Conservation (phyloP, 2,797 vertebrate genomes). For the Tragelaphus oryx region DNA sequence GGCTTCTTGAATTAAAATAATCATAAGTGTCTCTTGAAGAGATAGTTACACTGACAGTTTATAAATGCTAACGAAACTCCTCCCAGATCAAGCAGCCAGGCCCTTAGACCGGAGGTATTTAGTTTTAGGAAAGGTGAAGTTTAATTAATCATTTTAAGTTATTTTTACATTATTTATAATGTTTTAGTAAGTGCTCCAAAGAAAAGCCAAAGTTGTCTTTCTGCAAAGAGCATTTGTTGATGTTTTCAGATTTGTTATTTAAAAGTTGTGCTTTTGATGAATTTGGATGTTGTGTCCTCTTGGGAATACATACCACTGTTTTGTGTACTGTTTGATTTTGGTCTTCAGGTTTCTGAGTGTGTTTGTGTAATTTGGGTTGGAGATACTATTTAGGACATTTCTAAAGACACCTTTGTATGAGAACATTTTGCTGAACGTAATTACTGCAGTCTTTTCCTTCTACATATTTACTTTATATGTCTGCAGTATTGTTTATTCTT, state of each 20-base stretch:
- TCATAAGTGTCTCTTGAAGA: conserved; percentile 55
- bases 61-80: conserved; percentile 73
- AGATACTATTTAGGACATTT: background rate
- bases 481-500: background rate
- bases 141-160: conserved; percentile 63
- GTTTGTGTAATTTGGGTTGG: background rate
- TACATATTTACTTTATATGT: background rate
- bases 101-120: conserved; percentile 48
- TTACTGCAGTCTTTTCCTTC: background rate
- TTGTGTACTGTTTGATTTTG: background rate
- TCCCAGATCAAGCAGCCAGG: background rate
- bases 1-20: conserved; percentile 66
- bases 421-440: background rate
- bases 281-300: background rate
- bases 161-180: conserved; percentile 25
- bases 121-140: conserved; percentile 50
- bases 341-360: background rate
- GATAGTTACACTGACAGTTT: conserved; percentile 55
- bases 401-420: background rate
- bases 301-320: background rate
- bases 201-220: background rate
- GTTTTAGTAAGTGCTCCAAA: conserved; percentile 1
- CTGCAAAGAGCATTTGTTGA: background rate
- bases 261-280: background rate
- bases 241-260: conserved; percentile 8